Base-by-base conservation (phyloP, 2,113 vertebrate genomes). In the Poecile atricapillus region DNA sequence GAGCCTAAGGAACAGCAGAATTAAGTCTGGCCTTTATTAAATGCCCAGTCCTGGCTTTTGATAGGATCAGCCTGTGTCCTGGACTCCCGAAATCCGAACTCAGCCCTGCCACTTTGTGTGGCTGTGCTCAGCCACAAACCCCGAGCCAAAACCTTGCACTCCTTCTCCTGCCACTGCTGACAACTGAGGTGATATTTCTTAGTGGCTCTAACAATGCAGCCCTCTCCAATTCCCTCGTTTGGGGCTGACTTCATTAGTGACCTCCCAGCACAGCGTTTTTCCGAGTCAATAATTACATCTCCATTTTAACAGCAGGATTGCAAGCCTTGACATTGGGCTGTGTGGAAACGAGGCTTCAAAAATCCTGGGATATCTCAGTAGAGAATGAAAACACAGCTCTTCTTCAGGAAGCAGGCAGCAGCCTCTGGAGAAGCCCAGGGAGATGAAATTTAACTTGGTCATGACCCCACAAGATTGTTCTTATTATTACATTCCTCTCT, bases 11-110 rank as follows among this genome's bases (percentile, higher is more conserved):
- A 93, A 70, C 8, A 70, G 28, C 15, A 90, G 8, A 93, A 92
- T 93, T 83, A 81, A 85, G 15, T 33, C 47, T 89, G 14, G 62
- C 63, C 80, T 95, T 91, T 55, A 91, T 84, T 49, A 79, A 79
- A 64, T 10, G 5, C 30, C 75, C 27, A 50, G 25, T 44, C 47
- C 44, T 41, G 56, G 52, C 16, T 84, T 89, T 91, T 56, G 37
- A 49, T 17, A 21, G 3, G 21, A 62, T 12, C 50, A 67, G 28
- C 18, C 37, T 58, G 13, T 41, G 67, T 80, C 35, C 46, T 75
- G 0, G 1, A 31, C 24, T 41, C 46, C n/a, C 56, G 1, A 21
- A 70, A 63, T 62, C 73, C 18, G 5, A 31, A 30, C 84, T 37
- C 31, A 94, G 20, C 25, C 10, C 58, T 46, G 1, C 65, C 23